These are phyloP conservation scores for Alexandromys fortis DNA, from an alignment of 2,113 vertebrate species.

Conservation along the genomic window DNA sequence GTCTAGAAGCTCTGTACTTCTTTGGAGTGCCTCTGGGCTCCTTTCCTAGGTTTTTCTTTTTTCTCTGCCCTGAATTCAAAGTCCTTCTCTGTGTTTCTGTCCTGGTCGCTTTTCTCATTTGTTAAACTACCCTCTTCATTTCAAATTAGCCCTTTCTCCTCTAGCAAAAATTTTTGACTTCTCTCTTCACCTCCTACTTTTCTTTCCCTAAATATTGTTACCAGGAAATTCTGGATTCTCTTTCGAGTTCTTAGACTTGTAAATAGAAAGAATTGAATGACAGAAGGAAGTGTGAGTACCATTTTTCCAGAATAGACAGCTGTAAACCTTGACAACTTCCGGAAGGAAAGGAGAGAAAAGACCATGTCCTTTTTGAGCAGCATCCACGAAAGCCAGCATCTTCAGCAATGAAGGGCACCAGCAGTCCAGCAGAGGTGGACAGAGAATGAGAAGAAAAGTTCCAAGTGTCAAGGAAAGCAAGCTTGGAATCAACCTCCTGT, in stretches of 20 bases:
- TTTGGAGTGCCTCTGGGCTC: not conserved
- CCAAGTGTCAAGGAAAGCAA: not conserved
- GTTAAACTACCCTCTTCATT: not conserved
- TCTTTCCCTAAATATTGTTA: not conserved
- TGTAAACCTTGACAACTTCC: too few relatives aligned
- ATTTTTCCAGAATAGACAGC: not conserved
- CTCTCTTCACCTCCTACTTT: not conserved
- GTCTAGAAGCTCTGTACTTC: rapidly evolving
- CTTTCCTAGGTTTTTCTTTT: not conserved
- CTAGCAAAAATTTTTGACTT: not conserved
- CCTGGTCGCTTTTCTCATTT: not conserved
- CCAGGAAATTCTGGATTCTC: not conserved
- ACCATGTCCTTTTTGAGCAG: not conserved
- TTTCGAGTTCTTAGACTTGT: not conserved
- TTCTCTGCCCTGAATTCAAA: not conserved
- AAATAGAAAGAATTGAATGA: not conserved
- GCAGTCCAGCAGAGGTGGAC: not conserved
- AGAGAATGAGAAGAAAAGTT: too few relatives aligned
- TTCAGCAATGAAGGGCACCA: not conserved
- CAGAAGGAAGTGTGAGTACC: not conserved
- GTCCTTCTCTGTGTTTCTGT: not conserved
- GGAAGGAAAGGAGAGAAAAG: not conserved
- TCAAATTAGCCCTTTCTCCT: not conserved
- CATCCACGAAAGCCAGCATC: not conserved
- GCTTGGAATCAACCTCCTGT: too few relatives aligned